A percentile compares a stretch with the other conserved stretches of the same genome.
Evolutionary conservation across 1,140 invertebrate genomes (phyloP).

Genomic region (Aphelinus certus): DNA sequence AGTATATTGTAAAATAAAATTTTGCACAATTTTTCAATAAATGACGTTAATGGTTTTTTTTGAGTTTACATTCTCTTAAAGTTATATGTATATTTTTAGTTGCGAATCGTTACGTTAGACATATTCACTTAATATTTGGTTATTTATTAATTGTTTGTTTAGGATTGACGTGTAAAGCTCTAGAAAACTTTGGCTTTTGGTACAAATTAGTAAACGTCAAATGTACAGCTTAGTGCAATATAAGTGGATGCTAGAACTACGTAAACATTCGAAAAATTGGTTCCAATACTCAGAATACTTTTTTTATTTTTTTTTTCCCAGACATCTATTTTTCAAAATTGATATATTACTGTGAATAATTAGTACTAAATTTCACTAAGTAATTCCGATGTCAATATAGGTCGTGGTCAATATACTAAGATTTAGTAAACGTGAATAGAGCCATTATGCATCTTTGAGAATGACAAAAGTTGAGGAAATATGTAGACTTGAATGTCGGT

Average conservation of each 20-base stretch:
- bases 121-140: too few species aligned
- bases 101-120: too few species aligned
- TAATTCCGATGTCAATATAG: constrained; percentile 37
- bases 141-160: too few species aligned
- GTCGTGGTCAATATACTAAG: constrained; percentile 21
- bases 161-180: background rate
- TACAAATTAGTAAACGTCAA: constrained; percentile 1
- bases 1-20: constrained; percentile 20
- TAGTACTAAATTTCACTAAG: background rate
- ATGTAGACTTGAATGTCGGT: constrained; percentile 18
- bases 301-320: constrained; percentile 1
- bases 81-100: background rate
- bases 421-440: constrained; percentile 35
- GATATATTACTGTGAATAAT: constrained; percentile 30
- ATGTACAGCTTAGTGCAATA: constrained; percentile 38
- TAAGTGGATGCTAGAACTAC: constrained; percentile 19
- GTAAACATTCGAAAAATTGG: background rate
- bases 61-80: background rate
- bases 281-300: background rate
- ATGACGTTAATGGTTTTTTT: constrained; percentile 24
- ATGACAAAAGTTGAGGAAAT: constrained; percentile 11
- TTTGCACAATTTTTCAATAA: constrained; percentile 26
- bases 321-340: constrained; percentile 26
- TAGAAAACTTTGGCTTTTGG: constrained; percentile 8
- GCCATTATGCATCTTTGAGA: constrained; percentile 37